A percentile compares a stretch with the other conserved stretches of the same genome.
These are phyloP conservation scores for Simalia tracyae DNA, from an alignment of 2,797 vertebrate species.

Conservation along the genomic window DNA sequence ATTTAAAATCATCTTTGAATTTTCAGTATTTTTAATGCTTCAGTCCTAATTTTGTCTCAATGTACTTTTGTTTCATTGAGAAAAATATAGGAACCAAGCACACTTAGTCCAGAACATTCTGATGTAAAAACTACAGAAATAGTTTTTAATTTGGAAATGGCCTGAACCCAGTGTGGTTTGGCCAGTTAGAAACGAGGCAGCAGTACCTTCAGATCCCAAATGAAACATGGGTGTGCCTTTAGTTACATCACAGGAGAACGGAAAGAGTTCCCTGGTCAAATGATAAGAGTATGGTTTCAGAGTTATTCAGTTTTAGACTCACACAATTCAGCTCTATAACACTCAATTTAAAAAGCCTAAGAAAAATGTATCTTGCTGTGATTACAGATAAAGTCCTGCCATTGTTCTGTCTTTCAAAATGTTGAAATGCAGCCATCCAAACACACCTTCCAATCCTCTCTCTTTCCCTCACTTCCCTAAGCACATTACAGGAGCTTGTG, in stretches of 20 bases:
- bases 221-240: neutral
- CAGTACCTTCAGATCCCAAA: neutral
- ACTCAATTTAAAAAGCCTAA: constrained; percentile 28
- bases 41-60: neutral
- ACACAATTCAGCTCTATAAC: neutral
- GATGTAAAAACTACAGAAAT: neutral
- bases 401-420: constrained; percentile 21
- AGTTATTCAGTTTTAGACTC: constrained; percentile 32
- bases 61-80: neutral
- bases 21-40: neutral
- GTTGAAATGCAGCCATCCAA: constrained; percentile 12
- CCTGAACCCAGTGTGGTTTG: neutral
- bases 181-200: neutral
- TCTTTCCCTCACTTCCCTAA: constrained; percentile 19
- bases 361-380: constrained; percentile 9
- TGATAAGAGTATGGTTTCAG: neutral
- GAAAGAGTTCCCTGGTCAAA: constrained; percentile 9
- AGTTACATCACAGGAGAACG: neutral
- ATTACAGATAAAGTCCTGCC: constrained; percentile 13
- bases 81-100: neutral
- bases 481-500: neutral
- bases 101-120: neutral
- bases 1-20: neutral
- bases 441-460: constrained; percentile 10
- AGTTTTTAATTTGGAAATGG: neutral